Conservation (phyloP, 1,140 invertebrate species). For the Galleria mellonella region DNA sequence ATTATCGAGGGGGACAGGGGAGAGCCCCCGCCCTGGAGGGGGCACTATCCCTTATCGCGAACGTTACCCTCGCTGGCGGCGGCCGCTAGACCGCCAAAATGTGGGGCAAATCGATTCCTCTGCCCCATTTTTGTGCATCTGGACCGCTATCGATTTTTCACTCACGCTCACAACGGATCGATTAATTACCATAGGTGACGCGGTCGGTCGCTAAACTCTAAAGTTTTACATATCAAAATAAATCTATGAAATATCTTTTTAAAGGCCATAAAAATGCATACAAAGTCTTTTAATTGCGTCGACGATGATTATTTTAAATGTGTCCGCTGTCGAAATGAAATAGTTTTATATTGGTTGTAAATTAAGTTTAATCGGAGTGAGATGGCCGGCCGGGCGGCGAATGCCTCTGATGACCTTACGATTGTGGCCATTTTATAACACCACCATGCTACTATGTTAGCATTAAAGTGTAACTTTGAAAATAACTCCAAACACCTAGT, state of each 20-base stretch:
- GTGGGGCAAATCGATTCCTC: constrained; percentile 70
- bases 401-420: constrained; percentile 1
- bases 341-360: constrained; percentile 60
- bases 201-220: no score
- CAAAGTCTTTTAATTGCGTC: constrained; percentile 53
- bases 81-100: constrained; percentile 67
- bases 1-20: constrained; percentile 62
- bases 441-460: constrained; percentile 10
- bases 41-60: constrained; percentile 72
- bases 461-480: no score
- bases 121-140: constrained; percentile 72
- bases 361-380: constrained; percentile 50
- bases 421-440: not conserved
- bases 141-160: constrained; percentile 69
- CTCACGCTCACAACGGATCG: constrained; percentile 30
- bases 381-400: constrained; percentile 8
- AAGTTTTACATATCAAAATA: no score
- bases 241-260: not conserved
- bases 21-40: constrained; percentile 40
- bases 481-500: no score
- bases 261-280: constrained; percentile 18
- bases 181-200: constrained; percentile 12
- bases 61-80: constrained; percentile 66
- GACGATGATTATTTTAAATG: constrained; percentile 51
- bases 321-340: constrained; percentile 40